Conservation (phyloP, 2,797 vertebrate genomes). For the Pelodytes ibericus region DNA sequence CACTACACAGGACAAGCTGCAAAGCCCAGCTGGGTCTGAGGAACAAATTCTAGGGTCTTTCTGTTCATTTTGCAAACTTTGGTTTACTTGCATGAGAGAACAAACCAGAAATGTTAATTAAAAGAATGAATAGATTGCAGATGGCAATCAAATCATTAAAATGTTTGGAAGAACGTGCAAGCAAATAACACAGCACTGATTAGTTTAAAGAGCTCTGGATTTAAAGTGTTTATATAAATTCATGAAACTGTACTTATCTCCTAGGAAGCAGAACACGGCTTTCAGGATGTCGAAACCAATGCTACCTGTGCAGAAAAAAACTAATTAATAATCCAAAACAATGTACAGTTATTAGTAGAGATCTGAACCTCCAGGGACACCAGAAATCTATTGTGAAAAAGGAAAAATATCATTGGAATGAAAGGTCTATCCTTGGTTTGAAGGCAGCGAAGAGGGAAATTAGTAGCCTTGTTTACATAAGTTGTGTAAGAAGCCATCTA, state of each 20-base stretch:
- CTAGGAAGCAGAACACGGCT: background rate
- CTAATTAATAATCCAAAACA: no score
- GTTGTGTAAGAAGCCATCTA: conserved; percentile 58
- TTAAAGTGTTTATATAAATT: conserved; percentile 46
- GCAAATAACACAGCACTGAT: conserved; percentile 24
- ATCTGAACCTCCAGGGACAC: no score
- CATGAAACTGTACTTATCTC: conserved; percentile 25
- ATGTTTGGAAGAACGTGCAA: conserved; percentile 39
- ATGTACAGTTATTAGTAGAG: no score
- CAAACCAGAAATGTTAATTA: conserved; percentile 33
- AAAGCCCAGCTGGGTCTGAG: no score
- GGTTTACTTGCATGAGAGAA: background rate
- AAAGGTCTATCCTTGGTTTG: conserved; percentile 21
- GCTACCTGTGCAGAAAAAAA: no score
- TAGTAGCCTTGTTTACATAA: conserved; percentile 66
- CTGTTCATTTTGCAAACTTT: no score
- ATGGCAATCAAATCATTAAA: conserved; percentile 46
- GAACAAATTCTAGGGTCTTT: no score
- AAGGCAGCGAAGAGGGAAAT: conserved; percentile 62
- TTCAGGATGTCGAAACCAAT: background rate
- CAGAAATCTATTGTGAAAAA: no score
- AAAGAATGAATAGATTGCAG: conserved; percentile 31
- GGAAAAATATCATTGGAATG: background rate
- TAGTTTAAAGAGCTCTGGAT: conserved; percentile 23
- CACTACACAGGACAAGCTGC: no score